Conservation (phyloP, 2,113 vertebrate genomes). For the Embiotoca jacksoni region DNA sequence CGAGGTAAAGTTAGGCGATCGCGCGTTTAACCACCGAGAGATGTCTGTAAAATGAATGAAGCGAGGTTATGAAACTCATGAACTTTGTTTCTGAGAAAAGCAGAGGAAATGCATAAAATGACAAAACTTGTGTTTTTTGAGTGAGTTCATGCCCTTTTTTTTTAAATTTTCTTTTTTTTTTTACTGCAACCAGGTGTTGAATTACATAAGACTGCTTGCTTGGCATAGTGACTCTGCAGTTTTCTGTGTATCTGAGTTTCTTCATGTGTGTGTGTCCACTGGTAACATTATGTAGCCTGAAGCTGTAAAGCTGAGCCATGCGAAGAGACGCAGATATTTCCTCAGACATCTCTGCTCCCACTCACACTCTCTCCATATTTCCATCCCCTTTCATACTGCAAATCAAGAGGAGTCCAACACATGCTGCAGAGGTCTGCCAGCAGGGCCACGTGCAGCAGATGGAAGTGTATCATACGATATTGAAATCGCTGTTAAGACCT, state of each 20-base stretch:
- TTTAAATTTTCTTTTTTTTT: background rate
- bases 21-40: background rate
- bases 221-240: slow-evolving; percentile 50
- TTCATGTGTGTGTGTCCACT: slow-evolving; percentile 6
- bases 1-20: background rate
- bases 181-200: slow-evolving; percentile 51
- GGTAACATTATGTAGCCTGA: slow-evolving; percentile 6
- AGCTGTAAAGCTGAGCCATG: slow-evolving; percentile 23
- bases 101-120: background rate
- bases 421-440: slow-evolving; percentile 28
- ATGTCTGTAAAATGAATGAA: background rate
- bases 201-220: slow-evolving; percentile 34
- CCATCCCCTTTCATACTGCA: slow-evolving; percentile 13
- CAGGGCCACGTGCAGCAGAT: slow-evolving; percentile 53
- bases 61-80: background rate
- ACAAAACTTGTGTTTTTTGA: background rate
- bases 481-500: slow-evolving; percentile 24
- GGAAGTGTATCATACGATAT: slow-evolving; percentile 34
- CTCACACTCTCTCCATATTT: slow-evolving; percentile 38
- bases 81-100: background rate
- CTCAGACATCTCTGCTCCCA: slow-evolving; percentile 25
- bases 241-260: slow-evolving; percentile 6
- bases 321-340: slow-evolving; percentile 10
- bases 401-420: slow-evolving; percentile 39
- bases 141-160: slow-evolving; percentile 7